Evolutionary conservation across 1,140 invertebrate species (phyloP).

Genomic region (Magallana angulata): DNA sequence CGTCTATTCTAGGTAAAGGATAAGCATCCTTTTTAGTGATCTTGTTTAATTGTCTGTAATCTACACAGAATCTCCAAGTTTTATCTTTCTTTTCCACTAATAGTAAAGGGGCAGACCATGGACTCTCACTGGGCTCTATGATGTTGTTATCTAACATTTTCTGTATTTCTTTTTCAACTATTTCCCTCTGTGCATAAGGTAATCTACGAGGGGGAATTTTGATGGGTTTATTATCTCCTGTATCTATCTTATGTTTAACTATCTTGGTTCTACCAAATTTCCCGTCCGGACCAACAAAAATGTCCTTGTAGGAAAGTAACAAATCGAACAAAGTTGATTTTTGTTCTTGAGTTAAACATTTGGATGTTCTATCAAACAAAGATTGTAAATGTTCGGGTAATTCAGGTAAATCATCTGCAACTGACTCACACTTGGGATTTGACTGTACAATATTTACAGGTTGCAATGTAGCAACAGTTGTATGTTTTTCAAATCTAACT

Average conservation of each 20-base stretch:
- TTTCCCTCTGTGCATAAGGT: conserved; percentile 42
- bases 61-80: conserved; percentile 79
- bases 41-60: conserved; percentile 77
- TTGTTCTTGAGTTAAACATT: neutral
- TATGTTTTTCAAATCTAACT: conserved; percentile 6
- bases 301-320: conserved; percentile 6
- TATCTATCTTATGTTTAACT: conserved; percentile 50
- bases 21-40: conserved; percentile 55
- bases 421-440: conserved; percentile 10
- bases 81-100: conserved; percentile 79
- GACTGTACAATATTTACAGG: conserved; percentile 13
- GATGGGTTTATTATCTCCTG: conserved; percentile 41
- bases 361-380: conserved; percentile 1
- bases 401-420: neutral
- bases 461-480: conserved; percentile 4
- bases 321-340: neutral
- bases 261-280: conserved; percentile 48
- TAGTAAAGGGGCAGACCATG: conserved; percentile 81
- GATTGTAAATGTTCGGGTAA: conserved; percentile 4
- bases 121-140: conserved; percentile 72
- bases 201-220: conserved; percentile 41
- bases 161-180: conserved; percentile 43
- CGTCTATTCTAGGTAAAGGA: conserved; percentile 50
- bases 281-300: conserved; percentile 28
- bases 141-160: conserved; percentile 73